A percentile compares a stretch with the other conserved stretches of the same genome.
Conservation (phyloP, 1,140 invertebrate genomes). For the Coptotermes formosanus region DNA sequence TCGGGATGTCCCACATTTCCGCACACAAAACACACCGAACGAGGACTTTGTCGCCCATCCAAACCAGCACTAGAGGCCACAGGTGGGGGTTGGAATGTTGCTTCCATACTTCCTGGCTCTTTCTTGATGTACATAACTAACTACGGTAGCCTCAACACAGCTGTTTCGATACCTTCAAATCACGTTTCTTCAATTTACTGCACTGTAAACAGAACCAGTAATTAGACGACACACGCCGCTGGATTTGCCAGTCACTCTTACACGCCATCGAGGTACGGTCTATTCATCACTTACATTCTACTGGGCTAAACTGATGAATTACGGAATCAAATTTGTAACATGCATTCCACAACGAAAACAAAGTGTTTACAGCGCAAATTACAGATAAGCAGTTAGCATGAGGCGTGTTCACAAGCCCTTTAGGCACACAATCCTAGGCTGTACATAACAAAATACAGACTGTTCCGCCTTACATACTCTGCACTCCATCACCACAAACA, state of each 20-base stretch:
- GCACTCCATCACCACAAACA: neutral
- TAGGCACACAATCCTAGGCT: neutral
- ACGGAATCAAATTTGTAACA: neutral
- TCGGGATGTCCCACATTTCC: constrained; percentile 70
- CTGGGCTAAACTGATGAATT: neutral
- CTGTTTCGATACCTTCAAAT: too few species aligned
- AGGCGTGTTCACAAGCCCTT: neutral
- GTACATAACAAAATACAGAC: neutral
- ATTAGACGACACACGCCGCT: neutral
- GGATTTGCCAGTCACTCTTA: neutral
- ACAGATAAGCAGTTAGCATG: neutral
- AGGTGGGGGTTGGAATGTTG: constrained; percentile 34
- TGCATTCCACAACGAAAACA: neutral
- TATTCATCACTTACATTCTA: neutral
- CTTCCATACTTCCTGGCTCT: constrained; percentile 47
- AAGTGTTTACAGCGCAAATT: neutral
- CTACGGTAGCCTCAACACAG: too few species aligned
- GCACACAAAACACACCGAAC: constrained; percentile 78
- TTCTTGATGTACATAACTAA: constrained; percentile 48
- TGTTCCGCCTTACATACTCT: neutral
- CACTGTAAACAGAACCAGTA: neutral
- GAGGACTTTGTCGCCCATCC: constrained; percentile 25
- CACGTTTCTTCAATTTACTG: too few species aligned
- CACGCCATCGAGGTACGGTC: neutral
- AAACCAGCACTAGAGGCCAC: neutral